Base-by-base conservation (phyloP, 2,113 vertebrate species). In the Oryzias javanicus region DNA sequence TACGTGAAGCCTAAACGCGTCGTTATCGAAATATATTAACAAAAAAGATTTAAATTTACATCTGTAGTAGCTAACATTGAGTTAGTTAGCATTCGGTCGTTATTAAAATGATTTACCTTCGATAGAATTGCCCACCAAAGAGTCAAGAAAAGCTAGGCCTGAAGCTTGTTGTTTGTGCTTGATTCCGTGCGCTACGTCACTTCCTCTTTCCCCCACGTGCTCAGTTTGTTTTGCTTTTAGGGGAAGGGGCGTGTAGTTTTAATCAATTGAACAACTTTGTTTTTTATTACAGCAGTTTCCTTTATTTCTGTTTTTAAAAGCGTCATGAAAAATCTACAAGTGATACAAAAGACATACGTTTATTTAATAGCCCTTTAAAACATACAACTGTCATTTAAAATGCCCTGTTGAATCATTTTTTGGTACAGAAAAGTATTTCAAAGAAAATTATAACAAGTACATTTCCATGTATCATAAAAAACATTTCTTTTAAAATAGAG, bases 191-290 rank as follows among this genome's bases (percentile, higher is more conserved):
- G 0, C 6, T 1, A 76, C 75, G 74, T 82, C 75, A 88, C 73
- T 72, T 84, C 78, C 75, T 1, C 12, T 64, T 20, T 49, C 17
- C 25, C 25, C 59, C 81, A 84, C 79, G 73, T 78, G 76, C 7
- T 29, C 27, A 70, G 47, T 84, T 86, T 86, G 83, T 87, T 85
- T 29, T 70, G 60, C 27, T 70, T 49, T 47, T 42, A 12, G 2
- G 35, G 35, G 35, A 6, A 5, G 25, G 4, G 25, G 0, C 4
- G 15, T 3, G 1, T 27, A 49, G 7, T 19, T 0, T 0, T 49
- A 42, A 19, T 29, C 3, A 67, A 51, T 15, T 22, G 60, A 52
- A 54, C 4, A 48, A 52, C 46, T 53, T 1, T 1, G 19, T 24
- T 2, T n/a, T 16, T 54, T 3, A 46, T 29, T 74, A 14, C 12